phyloP scores from a whole-genome alignment of 2,797 vertebrate genomes.

The Neostethus bicornis region DNA sequence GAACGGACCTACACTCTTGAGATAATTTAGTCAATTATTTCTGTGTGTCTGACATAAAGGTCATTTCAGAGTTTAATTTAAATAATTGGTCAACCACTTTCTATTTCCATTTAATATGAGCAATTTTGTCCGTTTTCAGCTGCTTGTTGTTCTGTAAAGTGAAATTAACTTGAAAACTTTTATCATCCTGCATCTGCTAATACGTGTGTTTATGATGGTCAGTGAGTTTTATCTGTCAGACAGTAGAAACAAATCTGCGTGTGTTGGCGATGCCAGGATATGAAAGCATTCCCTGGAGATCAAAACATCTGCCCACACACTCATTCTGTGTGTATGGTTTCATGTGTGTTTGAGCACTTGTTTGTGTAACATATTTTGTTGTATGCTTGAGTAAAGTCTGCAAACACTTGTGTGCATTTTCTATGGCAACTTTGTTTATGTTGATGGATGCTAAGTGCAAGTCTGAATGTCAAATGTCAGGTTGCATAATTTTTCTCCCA shows the following conservation, averaged over 20 bases:
- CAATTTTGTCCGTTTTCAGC: slow-evolving; percentile 5
- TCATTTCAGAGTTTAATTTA: not conserved
- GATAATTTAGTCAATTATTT: too few relatives aligned
- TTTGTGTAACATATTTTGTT: not conserved
- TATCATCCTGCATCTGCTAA: slow-evolving; percentile 12
- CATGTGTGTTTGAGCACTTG: not conserved
- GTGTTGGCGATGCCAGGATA: slow-evolving; percentile 9
- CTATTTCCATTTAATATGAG: too few relatives aligned
- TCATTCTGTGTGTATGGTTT: not conserved
- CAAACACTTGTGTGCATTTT: slow-evolving; percentile 2
- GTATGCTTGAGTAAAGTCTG: not conserved
- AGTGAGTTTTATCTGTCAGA: not conserved
- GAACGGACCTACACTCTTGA: too few relatives aligned
- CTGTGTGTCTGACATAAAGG: too few relatives aligned
- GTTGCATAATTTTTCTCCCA: slow-evolving; percentile 58
- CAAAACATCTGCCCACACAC: slow-evolving; percentile 15
- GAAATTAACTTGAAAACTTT: slow-evolving; percentile 9
- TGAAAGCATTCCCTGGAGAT: slow-evolving; percentile 5
- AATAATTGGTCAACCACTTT: not conserved
- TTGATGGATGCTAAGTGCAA: slow-evolving; percentile 23
- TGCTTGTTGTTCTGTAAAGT: slow-evolving; percentile 21
- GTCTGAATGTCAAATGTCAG: slow-evolving; percentile 59
- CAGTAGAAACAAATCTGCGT: not conserved
- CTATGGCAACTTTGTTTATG: rapidly evolving
- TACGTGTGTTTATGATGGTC: not conserved